Percentiles rank a stretch among this genome's conserved stretches.
Conservation (phyloP, 2,113 vertebrate genomes). For the Toxotes chatareus region DNA sequence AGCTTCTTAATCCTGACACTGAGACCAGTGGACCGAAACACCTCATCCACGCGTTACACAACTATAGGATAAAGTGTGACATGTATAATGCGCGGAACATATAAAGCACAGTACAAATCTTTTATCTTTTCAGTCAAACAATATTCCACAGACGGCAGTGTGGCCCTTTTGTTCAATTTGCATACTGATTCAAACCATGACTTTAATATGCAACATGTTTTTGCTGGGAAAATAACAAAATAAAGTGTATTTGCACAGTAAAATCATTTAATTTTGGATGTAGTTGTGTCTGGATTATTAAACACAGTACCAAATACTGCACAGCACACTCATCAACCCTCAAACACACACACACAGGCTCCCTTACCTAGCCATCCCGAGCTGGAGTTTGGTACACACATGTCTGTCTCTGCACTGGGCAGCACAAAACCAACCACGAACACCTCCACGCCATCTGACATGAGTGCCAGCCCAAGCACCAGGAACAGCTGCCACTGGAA, state of each 20-base stretch:
- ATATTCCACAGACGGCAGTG: neutral
- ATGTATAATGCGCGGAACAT: neutral
- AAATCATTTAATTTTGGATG: too few species aligned
- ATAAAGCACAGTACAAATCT: conserved; percentile 1
- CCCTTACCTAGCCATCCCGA: conserved; percentile 86
- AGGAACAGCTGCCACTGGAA: conserved; percentile 99
- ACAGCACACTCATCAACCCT: neutral
- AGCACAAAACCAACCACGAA: conserved; percentile 98
- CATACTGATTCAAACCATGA: neutral
- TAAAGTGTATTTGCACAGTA: too few species aligned
- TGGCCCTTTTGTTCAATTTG: neutral
- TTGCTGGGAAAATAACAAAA: too few species aligned
- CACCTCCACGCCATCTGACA: conserved; percentile 98
- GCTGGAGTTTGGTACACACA: conserved; percentile 93
- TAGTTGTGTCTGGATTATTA: too few species aligned
- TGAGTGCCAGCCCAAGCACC: conserved; percentile 95
- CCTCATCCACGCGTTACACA: conserved; percentile 35
- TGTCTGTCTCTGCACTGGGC: conserved; percentile 97
- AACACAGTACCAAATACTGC: too few species aligned
- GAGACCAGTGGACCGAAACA: conserved; percentile 57
- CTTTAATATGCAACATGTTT: too few species aligned
- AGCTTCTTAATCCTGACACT: conserved; percentile 63
- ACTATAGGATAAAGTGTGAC: conserved; percentile 14
- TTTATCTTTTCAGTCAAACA: neutral
- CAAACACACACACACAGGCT: conserved; percentile 3